These are phyloP conservation scores for Melanerpes aurifrons DNA, from an alignment of 2,113 vertebrate genomes.

Conservation along the genomic window DNA sequence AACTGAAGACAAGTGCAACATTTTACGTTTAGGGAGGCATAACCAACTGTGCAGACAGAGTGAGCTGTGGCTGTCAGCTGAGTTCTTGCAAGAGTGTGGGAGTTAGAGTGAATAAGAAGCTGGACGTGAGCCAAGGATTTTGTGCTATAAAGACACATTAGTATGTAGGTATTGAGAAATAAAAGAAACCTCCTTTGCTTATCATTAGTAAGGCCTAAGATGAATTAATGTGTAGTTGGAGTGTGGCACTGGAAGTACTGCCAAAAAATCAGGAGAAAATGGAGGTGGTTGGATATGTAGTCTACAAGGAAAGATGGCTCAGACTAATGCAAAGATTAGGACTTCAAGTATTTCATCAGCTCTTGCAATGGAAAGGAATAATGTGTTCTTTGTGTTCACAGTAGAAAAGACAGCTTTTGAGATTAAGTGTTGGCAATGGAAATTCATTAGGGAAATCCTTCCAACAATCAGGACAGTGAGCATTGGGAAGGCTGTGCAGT, in stretches of 20 bases:
- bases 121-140: not conserved
- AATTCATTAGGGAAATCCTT: slow-evolving; percentile 18
- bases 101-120: not conserved
- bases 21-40: not conserved
- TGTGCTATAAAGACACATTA: not conserved
- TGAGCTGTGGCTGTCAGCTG: not conserved
- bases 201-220: not conserved
- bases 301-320: not conserved
- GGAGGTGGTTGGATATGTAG: not conserved
- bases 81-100: not conserved
- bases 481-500: not conserved
- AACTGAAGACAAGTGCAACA: not conserved
- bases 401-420: not conserved
- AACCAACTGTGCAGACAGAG: not conserved
- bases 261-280: not conserved
- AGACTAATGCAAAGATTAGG: not conserved
- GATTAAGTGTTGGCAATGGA: not conserved
- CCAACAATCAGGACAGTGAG: not conserved
- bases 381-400: accelerated
- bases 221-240: not conserved
- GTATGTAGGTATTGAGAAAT: not conserved
- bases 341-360: not conserved
- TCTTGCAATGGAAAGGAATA: not conserved
- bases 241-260: not conserved
- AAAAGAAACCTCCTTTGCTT: not conserved